These are phyloP conservation scores for Colossoma macropomum DNA, from an alignment of 2,113 vertebrate species.

Conservation along the genomic window DNA sequence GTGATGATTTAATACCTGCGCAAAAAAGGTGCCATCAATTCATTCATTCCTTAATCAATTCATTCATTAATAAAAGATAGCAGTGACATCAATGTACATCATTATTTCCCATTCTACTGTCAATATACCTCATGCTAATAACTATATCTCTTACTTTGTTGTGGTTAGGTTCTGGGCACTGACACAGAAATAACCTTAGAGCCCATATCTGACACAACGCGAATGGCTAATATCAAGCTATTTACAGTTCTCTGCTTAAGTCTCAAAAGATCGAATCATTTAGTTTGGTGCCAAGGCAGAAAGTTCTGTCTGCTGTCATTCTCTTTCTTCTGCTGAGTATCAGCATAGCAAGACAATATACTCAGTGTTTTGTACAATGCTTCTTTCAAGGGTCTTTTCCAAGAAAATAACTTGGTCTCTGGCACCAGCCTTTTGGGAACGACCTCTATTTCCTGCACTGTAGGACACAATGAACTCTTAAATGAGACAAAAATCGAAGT, in stretches of 20 bases:
- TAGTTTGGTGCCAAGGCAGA: not conserved
- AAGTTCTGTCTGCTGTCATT: not conserved
- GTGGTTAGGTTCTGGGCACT: not conserved
- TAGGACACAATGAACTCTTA: slow-evolving; percentile 53
- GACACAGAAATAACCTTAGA: not conserved
- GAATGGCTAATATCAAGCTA: not conserved
- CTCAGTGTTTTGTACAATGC: slow-evolving; percentile 30
- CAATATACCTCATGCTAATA: not conserved
- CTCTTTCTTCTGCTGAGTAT: slow-evolving; percentile 1
- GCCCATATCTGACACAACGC: not conserved
- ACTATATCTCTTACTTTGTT: too few species aligned
- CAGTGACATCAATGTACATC: not conserved
- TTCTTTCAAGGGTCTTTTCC: slow-evolving; percentile 42
- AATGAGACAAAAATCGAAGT: slow-evolving; percentile 57
- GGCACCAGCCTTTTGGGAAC: slow-evolving; percentile 44
- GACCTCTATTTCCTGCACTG: slow-evolving; percentile 50
- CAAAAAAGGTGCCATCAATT: not conserved
- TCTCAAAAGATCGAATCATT: not conserved
- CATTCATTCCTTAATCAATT: not conserved
- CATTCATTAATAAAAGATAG: not conserved
- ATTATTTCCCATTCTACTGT: not conserved
- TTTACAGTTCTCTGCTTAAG: not conserved
- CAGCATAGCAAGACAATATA: slow-evolving; percentile 14
- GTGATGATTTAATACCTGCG: not conserved
- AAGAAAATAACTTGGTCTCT: slow-evolving; percentile 46